Conservation (phyloP, 2,888 invertebrate species). For the Disparrhopalites patrizii region DNA sequence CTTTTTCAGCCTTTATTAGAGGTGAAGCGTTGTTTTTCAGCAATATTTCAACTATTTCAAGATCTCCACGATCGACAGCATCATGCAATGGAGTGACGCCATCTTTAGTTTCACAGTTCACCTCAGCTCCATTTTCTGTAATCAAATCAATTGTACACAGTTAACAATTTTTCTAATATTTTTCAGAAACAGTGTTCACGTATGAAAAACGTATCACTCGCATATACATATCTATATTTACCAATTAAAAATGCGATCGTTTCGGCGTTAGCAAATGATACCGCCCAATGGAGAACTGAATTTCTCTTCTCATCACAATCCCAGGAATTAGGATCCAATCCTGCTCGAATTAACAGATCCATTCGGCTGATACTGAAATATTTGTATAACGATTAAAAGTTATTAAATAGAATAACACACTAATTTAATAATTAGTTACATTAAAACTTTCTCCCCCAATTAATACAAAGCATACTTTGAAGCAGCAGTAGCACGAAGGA, state of each 20-base stretch:
- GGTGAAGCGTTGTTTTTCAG: constrained; percentile 60
- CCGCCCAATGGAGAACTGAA: constrained; percentile 64
- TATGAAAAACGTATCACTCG: background rate
- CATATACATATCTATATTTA: too few relatives aligned
- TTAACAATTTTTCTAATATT: too few relatives aligned
- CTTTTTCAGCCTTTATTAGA: constrained; percentile 54
- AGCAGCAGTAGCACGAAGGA: constrained; percentile 60
- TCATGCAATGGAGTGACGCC: constrained; percentile 63
- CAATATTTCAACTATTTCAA: constrained; percentile 57
- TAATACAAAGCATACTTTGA: constrained; percentile 56
- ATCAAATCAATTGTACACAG: background rate
- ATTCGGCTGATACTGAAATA: constrained; percentile 57
- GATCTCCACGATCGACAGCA: constrained; percentile 58
- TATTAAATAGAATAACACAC: constrained; percentile 17
- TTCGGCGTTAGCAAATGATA: constrained; percentile 59
- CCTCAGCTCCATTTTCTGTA: constrained; percentile 58
- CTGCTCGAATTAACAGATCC: constrained; percentile 58
- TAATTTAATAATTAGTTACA: background rate
- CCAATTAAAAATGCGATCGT: constrained; percentile 59
- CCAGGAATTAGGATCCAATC: constrained; percentile 59
- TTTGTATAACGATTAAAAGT: constrained; percentile 12
- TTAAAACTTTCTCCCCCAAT: background rate
- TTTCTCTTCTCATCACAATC: constrained; percentile 60
- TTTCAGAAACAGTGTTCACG: constrained; percentile 8
- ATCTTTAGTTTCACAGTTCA: constrained; percentile 58